Percentiles rank a stretch among this genome's conserved stretches.
Evolutionary conservation across 2,797 vertebrate species (phyloP).

Genomic region (Gymnoscopelus microlampas): DNA sequence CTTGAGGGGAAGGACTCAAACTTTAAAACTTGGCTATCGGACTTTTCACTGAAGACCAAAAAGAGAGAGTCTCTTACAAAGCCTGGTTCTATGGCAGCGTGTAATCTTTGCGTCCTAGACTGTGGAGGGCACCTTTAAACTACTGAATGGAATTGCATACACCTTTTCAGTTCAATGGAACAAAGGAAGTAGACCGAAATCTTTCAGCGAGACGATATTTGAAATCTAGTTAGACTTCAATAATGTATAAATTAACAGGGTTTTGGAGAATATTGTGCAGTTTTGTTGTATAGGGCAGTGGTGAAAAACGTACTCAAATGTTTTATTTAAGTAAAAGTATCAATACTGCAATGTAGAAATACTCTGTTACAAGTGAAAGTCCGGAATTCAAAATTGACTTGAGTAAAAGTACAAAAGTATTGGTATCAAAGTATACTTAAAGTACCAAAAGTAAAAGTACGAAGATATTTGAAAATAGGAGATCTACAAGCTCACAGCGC

Average conservation of each 20-base stretch:
- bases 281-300: too few relatives aligned
- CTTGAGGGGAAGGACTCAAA: conserved; percentile 39
- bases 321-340: too few relatives aligned
- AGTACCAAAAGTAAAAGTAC: too few relatives aligned
- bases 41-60: conserved; percentile 36
- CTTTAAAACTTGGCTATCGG: conserved; percentile 49
- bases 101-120: conserved; percentile 18
- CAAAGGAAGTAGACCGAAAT: conserved; percentile 37
- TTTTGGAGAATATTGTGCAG: too few relatives aligned
- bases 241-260: conserved; percentile 25
- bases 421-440: too few relatives aligned
- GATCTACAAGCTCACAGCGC: too few relatives aligned
- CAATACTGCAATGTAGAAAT: too few relatives aligned
- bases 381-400: too few relatives aligned
- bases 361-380: too few relatives aligned
- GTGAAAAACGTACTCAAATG: too few relatives aligned
- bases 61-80: conserved; percentile 26
- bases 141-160: conserved; percentile 14
- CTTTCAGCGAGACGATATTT: conserved; percentile 27
- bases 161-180: conserved; percentile 24
- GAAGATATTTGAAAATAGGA: too few relatives aligned
- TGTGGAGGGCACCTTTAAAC: conserved; percentile 41
- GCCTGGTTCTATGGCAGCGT: conserved; percentile 19
- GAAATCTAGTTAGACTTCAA: conserved; percentile 40
- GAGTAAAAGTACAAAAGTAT: too few relatives aligned